Conservation (phyloP, 2,113 vertebrate genomes). For the Ellobius talpinus region DNA sequence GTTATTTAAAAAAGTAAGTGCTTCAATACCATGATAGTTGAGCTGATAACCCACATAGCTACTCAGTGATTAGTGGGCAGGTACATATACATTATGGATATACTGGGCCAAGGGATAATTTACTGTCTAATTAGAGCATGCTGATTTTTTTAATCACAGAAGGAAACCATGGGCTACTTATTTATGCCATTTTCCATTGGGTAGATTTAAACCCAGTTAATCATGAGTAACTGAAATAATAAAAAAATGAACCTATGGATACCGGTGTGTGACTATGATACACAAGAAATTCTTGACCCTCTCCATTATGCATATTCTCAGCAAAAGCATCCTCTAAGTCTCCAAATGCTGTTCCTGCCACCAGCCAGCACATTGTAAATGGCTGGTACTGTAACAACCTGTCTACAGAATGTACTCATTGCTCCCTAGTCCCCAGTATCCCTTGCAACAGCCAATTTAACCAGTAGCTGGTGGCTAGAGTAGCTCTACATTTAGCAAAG, state of each 20-base stretch:
- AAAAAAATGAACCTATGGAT: not conserved
- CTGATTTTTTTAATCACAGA: not conserved
- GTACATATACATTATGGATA: not conserved
- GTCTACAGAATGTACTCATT: not conserved
- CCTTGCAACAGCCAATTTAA: not conserved
- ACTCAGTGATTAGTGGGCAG: not conserved
- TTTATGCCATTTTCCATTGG: not conserved
- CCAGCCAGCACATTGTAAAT: too few species aligned
- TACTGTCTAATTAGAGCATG: not conserved
- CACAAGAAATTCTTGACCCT: not conserved
- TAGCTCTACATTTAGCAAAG: not conserved
- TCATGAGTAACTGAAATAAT: not conserved
- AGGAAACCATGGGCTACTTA: not conserved
- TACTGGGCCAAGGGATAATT: too few species aligned
- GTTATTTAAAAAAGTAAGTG: not conserved
- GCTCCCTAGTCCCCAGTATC: not conserved
- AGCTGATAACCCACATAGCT: not conserved
- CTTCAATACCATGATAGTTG: not conserved
- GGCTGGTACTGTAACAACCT: not conserved
- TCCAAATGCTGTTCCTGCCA: not conserved
- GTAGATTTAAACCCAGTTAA: not conserved
- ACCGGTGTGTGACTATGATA: not conserved
- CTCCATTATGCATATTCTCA: not conserved
- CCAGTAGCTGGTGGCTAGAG: not conserved
- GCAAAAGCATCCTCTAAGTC: not conserved